These are phyloP conservation scores for Ovis canadensis DNA, from an alignment of 2,113 vertebrate genomes.

Conservation along the genomic window DNA sequence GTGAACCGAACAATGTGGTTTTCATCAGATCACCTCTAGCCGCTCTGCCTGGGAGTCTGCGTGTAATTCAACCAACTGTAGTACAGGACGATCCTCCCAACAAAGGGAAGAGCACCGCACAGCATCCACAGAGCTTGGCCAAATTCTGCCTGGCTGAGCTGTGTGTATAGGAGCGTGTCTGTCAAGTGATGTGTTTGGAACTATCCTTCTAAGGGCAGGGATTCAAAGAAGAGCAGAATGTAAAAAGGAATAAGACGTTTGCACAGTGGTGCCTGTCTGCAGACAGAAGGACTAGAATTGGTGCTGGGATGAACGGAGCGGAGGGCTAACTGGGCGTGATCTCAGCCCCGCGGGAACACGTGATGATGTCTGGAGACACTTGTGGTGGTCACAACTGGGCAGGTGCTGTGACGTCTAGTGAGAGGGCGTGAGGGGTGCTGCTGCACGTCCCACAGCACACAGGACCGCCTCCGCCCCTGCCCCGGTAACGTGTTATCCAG, in stretches of 20 bases:
- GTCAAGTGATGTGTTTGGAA: neutral
- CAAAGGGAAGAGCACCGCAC: neutral
- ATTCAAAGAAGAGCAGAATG: neutral
- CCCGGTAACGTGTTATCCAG: fast-evolving
- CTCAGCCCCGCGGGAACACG: fast-evolving
- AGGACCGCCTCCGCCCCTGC: fast-evolving
- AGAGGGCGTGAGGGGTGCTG: neutral
- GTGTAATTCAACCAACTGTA: neutral
- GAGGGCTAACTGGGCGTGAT: neutral
- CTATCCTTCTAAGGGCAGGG: neutral
- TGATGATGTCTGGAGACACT: neutral
- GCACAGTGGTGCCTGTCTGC: neutral
- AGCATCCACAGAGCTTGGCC: fast-evolving
- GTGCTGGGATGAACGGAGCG: neutral
- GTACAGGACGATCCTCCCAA: neutral
- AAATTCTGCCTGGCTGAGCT: neutral
- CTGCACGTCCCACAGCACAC: fast-evolving
- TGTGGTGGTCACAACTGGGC: neutral
- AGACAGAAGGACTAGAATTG: too few species aligned
- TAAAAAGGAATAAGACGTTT: neutral
- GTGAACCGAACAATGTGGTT: slow-evolving; percentile 43
- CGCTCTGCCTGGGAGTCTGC: neutral
- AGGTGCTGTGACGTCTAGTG: neutral
- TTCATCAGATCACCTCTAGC: slow-evolving; percentile 27
- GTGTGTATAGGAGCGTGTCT: neutral